Evolutionary conservation across 2,888 invertebrate species (phyloP).

Genomic region (Eupithecia insigniata): DNA sequence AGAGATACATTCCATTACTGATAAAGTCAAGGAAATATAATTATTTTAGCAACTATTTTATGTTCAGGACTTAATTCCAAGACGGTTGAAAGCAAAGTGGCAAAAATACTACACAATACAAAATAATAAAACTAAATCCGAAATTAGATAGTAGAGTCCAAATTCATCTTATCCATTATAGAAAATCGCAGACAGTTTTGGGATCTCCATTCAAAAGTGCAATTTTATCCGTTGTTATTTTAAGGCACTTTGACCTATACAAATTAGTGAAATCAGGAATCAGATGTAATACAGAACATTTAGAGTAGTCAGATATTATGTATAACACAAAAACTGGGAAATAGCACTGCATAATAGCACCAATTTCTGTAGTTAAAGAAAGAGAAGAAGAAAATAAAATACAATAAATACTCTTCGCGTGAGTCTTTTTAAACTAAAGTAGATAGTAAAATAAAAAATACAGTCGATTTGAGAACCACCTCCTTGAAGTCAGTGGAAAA

Average conservation of each 20-base stretch:
- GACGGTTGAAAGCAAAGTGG: neutral
- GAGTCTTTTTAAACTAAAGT: neutral
- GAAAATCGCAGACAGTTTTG: too few relatives aligned
- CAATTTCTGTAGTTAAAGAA: too few relatives aligned
- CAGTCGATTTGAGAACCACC: too few relatives aligned
- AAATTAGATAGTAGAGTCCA: neutral
- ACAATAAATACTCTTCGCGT: too few relatives aligned
- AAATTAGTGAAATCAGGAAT: neutral
- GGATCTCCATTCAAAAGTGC: too few relatives aligned
- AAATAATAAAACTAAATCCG: neutral
- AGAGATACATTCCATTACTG: constrained; percentile 5
- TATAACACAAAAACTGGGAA: neutral
- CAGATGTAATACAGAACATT: neutral
- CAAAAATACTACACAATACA: too few relatives aligned
- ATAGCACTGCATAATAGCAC: too few relatives aligned
- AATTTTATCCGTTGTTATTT: neutral
- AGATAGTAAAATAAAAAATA: too few relatives aligned
- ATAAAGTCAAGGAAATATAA: constrained; percentile 16
- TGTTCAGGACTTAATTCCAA: neutral
- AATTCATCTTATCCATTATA: neutral
- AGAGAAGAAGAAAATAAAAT: too few relatives aligned
- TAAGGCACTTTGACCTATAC: neutral
- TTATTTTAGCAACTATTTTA: neutral
- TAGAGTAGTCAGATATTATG: neutral
- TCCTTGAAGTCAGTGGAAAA: too few relatives aligned